Percentiles rank a stretch among this genome's conserved stretches.
phyloP scores from a whole-genome alignment of 2,113 vertebrate species.

The Dasyprocta punctata region DNA sequence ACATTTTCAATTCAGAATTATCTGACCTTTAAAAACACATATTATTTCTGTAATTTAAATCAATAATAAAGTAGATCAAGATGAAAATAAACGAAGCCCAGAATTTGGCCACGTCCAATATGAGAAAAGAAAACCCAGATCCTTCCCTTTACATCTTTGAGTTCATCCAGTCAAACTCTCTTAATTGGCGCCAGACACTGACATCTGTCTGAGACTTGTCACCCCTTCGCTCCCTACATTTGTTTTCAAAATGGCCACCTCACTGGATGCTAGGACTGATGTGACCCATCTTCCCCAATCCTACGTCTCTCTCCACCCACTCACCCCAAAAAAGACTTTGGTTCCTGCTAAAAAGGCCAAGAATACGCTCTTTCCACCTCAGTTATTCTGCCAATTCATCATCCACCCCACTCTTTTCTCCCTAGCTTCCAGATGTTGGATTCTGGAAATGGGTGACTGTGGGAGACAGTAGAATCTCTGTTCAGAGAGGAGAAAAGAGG shows the following conservation, averaged over 20 bases:
- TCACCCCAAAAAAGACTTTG: slow-evolving; percentile 49
- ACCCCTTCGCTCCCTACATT: background rate
- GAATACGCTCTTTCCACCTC: slow-evolving; percentile 69
- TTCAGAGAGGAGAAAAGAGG: slow-evolving; percentile 28
- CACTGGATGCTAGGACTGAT: slow-evolving; percentile 1
- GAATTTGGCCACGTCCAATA: slow-evolving; percentile 35
- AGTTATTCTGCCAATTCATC: slow-evolving; percentile 56
- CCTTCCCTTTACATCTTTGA: background rate
- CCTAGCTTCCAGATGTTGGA: slow-evolving; percentile 68
- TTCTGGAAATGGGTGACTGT: slow-evolving; percentile 63
- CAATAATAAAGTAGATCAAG: slow-evolving; percentile 47
- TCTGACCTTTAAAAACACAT: background rate
- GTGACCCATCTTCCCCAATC: background rate
- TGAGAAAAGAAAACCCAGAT: slow-evolving; percentile 21
- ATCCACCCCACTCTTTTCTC: slow-evolving; percentile 59
- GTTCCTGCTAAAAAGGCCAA: slow-evolving; percentile 59
- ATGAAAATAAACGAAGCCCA: slow-evolving; percentile 56
- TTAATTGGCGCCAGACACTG: slow-evolving; percentile 23
- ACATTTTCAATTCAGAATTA: background rate
- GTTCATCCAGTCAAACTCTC: background rate
- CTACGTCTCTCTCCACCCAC: slow-evolving; percentile 49
- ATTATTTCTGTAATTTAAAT: slow-evolving; percentile 60
- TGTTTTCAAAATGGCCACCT: slow-evolving; percentile 36
- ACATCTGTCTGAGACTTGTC: background rate
- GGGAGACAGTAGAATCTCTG: slow-evolving; percentile 65